A percentile compares a stretch with the other conserved stretches of the same genome.
These are phyloP conservation scores for Rhinophrynus dorsalis DNA, from an alignment of 2,797 vertebrate species.

Conservation along the genomic window DNA sequence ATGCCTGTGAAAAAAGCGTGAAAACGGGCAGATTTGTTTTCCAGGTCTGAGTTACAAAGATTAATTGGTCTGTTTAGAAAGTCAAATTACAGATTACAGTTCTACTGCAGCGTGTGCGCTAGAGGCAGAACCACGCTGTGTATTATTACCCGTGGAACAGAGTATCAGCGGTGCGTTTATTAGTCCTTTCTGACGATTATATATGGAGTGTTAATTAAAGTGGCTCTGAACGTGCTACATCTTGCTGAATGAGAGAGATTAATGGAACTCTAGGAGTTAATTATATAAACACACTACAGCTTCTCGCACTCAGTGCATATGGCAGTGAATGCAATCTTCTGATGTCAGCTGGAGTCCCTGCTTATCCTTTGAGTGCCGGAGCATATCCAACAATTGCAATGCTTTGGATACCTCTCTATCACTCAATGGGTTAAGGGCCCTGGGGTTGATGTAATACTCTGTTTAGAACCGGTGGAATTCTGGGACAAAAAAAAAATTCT, in stretches of 20 bases:
- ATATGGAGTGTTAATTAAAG: neutral
- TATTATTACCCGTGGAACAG: neutral
- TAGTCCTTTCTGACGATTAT: neutral
- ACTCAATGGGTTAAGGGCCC: too few species aligned
- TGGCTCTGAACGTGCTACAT: neutral
- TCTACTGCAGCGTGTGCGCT: neutral
- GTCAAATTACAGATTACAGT: conserved; percentile 1
- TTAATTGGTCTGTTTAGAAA: conserved; percentile 14
- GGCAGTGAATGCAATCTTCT: too few species aligned
- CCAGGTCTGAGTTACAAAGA: conserved; percentile 14
- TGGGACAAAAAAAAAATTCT: too few species aligned
- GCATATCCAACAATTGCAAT: too few species aligned
- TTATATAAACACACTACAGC: neutral
- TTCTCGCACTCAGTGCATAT: too few species aligned
- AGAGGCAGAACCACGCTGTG: neutral
- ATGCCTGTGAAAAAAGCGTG: neutral
- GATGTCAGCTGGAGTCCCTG: too few species aligned
- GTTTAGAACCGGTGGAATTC: too few species aligned
- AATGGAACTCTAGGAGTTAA: neutral
- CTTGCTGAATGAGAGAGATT: neutral
- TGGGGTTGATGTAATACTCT: too few species aligned
- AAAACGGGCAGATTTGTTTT: conserved; percentile 21
- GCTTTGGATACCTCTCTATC: too few species aligned
- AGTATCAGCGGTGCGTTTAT: neutral
- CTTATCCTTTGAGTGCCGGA: too few species aligned